phyloP scores from a whole-genome alignment of 1,140 invertebrate genomes.

The Psix sp. region DNA sequence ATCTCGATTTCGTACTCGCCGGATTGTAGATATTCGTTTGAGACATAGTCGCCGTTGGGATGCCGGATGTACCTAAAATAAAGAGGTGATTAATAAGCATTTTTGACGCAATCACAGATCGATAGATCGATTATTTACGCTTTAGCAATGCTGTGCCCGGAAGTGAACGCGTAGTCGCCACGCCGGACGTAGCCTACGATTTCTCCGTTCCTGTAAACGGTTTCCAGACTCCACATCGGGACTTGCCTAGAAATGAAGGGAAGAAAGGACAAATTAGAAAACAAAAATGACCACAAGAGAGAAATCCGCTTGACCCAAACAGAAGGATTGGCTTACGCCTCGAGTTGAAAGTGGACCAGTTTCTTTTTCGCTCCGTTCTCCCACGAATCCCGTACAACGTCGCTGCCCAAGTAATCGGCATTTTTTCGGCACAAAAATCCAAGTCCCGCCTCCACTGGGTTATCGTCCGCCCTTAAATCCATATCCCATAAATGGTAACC shows the following conservation, averaged over 20 bases:
- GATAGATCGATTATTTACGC: no score
- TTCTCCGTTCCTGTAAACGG: constrained; percentile 86
- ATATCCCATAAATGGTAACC: constrained; percentile 91
- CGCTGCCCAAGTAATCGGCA: constrained; percentile 87
- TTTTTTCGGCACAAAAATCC: constrained; percentile 85
- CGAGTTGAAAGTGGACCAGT: constrained; percentile 83
- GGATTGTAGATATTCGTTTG: constrained; percentile 81
- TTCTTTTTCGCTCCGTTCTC: constrained; percentile 84
- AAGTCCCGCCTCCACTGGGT: constrained; percentile 89
- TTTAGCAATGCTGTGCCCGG: constrained; percentile 84
- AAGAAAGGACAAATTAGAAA: constrained; percentile 1
- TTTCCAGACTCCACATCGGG: constrained; percentile 89
- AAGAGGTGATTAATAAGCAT: constrained; percentile 25
- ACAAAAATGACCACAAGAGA: no score
- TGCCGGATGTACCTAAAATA: constrained; percentile 77
- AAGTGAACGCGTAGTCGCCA: constrained; percentile 86
- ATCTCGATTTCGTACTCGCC: constrained; percentile 89
- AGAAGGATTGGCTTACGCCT: no score
- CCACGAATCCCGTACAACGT: constrained; percentile 81
- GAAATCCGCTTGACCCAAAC: no score
- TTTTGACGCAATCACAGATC: constrained; percentile 20
- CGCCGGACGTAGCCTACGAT: constrained; percentile 87
- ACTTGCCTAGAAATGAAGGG: constrained; percentile 75
- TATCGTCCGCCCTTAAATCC: constrained; percentile 89
- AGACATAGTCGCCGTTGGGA: constrained; percentile 79